phyloP scores from a whole-genome alignment of 2,888 invertebrate species.

The Tenthredo notha region DNA sequence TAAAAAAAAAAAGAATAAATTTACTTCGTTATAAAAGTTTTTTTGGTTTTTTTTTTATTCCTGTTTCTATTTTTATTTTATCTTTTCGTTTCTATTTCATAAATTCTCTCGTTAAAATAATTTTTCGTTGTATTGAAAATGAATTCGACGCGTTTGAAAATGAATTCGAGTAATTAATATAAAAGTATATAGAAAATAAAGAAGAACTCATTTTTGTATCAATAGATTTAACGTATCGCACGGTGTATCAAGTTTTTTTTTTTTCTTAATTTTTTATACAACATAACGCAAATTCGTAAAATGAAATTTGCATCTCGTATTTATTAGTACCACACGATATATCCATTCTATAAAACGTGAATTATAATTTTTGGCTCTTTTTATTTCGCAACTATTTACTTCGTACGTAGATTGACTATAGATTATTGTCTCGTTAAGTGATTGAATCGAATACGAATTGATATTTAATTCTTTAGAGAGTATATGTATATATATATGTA shows the following conservation, averaged over 20 bases:
- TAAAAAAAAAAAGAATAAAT: not conserved
- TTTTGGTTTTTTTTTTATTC: slow-evolving; percentile 49
- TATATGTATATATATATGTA: slow-evolving; percentile 40
- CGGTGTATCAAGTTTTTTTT: not conserved
- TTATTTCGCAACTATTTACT: not conserved
- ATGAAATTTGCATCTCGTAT: not conserved
- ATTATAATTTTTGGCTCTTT: not conserved
- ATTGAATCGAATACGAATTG: slow-evolving; percentile 12
- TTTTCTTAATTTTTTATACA: not conserved
- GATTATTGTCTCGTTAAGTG: not conserved
- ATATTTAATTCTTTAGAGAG: slow-evolving; percentile 22
- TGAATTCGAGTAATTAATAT: no score
- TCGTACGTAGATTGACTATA: slow-evolving; percentile 44
- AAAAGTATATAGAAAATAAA: not conserved
- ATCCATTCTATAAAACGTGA: not conserved
- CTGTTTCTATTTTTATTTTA: slow-evolving; percentile 30
- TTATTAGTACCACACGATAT: not conserved
- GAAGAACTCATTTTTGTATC: not conserved
- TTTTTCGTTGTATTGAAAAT: not conserved
- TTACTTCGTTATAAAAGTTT: slow-evolving; percentile 31
- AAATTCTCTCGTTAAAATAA: not conserved
- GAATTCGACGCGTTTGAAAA: no score
- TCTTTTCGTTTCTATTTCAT: slow-evolving; percentile 53
- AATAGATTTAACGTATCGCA: not conserved
- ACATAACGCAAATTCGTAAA: not conserved